phyloP scores from a whole-genome alignment of 2,888 invertebrate species.

The Harpagoxenus sublaevis region DNA sequence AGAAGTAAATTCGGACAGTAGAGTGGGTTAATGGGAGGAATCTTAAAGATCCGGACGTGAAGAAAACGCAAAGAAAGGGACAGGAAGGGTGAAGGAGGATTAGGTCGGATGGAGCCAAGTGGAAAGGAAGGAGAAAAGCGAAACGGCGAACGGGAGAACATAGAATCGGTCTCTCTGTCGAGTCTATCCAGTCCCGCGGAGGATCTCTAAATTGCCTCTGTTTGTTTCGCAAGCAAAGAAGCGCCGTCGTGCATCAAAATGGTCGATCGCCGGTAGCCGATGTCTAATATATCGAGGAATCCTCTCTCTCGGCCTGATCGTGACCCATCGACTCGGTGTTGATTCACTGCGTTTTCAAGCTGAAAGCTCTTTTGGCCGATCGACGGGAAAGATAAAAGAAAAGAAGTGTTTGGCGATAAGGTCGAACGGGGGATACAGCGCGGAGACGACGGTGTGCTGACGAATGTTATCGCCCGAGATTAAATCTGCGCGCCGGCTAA shows the following conservation, averaged over 20 bases:
- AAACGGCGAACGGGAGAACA: conserved; percentile 52
- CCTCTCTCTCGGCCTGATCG: conserved; percentile 66
- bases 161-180: conserved; percentile 70
- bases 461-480: conserved; percentile 31
- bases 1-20: conserved; percentile 26
- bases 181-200: conserved; percentile 71
- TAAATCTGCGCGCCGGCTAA: conserved; percentile 4
- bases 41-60: conserved; percentile 46
- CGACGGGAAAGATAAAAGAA: conserved; percentile 52
- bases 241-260: conserved; percentile 78
- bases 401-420: conserved; percentile 44
- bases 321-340: conserved; percentile 71
- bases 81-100: conserved; percentile 35
- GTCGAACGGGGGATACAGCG: conserved; percentile 12
- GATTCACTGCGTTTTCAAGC: conserved; percentile 65
- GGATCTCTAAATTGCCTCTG: conserved; percentile 76
- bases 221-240: conserved; percentile 80
- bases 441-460: neutral
- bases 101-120: conserved; percentile 54
- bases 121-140: conserved; percentile 42
- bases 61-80: conserved; percentile 44
- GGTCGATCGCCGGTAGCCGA: conserved; percentile 62
- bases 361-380: conserved; percentile 71
- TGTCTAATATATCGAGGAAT: conserved; percentile 66
- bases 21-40: conserved; percentile 69